A percentile compares a stretch with the other conserved stretches of the same genome.
These are phyloP conservation scores for Tolypeutes matacus DNA, from an alignment of 2,797 vertebrate genomes.

Conservation along the genomic window DNA sequence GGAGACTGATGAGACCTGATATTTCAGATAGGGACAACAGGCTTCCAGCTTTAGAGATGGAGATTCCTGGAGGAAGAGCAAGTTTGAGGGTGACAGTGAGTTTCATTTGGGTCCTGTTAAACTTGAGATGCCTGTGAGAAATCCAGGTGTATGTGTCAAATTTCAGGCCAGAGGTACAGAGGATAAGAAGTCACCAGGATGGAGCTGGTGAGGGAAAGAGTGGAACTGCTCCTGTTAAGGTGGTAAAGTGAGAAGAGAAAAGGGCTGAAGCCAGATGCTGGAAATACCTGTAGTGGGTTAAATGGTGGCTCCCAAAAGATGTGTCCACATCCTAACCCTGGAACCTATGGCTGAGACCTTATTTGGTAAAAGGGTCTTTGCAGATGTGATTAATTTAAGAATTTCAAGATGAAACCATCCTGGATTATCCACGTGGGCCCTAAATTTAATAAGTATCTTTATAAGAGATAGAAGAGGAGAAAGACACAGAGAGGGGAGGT, in stretches of 20 bases:
- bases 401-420: no score
- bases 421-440: no score
- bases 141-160: neutral
- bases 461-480: no score
- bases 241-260: neutral
- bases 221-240: neutral
- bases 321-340: no score
- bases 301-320: no score
- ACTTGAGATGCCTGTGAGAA: neutral
- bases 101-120: neutral
- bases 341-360: no score
- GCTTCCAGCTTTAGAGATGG: neutral
- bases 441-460: no score
- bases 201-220: neutral
- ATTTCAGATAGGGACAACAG: neutral
- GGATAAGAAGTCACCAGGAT: neutral
- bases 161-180: neutral
- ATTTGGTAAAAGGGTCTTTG: no score
- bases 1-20: neutral
- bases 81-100: neutral
- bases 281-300: neutral
- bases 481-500: no score
- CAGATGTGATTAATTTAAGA: no score
- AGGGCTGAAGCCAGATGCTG: fast-evolving
- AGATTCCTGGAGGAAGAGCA: neutral